These are phyloP conservation scores for Sebastes vulpes DNA, from an alignment of 2,797 vertebrate genomes.

Conservation along the genomic window DNA sequence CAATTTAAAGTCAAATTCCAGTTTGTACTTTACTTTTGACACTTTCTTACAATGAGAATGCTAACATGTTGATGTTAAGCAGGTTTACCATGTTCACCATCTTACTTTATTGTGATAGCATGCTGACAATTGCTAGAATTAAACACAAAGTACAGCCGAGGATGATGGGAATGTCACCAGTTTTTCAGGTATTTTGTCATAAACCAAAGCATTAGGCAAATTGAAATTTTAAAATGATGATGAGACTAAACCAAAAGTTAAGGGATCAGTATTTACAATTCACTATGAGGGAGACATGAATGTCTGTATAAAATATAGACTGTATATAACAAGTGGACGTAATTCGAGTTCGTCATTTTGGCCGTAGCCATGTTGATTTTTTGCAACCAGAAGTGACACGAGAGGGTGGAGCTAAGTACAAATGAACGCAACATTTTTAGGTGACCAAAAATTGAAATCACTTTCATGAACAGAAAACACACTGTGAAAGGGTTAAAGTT, in stretches of 20 bases:
- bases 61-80: background rate
- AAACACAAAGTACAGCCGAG: background rate
- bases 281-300: too few relatives aligned
- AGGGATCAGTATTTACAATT: background rate
- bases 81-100: background rate
- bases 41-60: background rate
- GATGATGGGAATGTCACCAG: background rate
- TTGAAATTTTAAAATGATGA: background rate
- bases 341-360: too few relatives aligned
- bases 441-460: fast-evolving
- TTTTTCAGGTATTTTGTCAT: background rate
- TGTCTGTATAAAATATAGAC: too few relatives aligned
- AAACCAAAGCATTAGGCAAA: background rate
- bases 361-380: too few relatives aligned
- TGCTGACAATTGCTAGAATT: background rate
- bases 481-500: too few relatives aligned
- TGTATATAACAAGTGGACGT: too few relatives aligned
- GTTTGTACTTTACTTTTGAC: background rate
- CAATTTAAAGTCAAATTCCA: background rate
- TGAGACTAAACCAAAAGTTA: background rate
- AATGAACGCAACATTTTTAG: too few relatives aligned
- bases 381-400: too few relatives aligned
- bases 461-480: too few relatives aligned
- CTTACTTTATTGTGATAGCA: background rate
- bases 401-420: too few relatives aligned